phyloP scores from a whole-genome alignment of 2,888 invertebrate species.

The Diadegma fenestrale region DNA sequence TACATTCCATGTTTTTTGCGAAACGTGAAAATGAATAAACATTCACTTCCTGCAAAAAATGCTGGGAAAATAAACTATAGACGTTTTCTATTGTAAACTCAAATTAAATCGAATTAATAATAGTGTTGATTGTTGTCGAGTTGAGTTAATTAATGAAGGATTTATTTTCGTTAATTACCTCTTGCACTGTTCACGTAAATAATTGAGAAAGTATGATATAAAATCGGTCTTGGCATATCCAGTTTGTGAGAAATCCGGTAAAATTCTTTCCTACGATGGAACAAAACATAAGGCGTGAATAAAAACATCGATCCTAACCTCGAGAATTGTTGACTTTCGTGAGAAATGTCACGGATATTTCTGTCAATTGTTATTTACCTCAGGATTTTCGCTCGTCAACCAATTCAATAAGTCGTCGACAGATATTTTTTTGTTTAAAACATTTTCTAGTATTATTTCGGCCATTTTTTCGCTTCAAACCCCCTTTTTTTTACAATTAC shows the following conservation, averaged over 20 bases:
- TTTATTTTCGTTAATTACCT: conserved; percentile 69
- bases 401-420: conserved; percentile 73
- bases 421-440: conserved; percentile 72
- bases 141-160: not conserved
- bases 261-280: conserved; percentile 59
- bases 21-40: no score
- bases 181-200: conserved; percentile 74
- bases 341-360: not conserved
- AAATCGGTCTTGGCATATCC: conserved; percentile 73
- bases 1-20: no score
- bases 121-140: not conserved
- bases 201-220: conserved; percentile 75
- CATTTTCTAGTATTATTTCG: conserved; percentile 71
- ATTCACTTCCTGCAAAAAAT: no score
- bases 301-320: conserved; percentile 39
- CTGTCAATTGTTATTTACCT: conserved; percentile 69
- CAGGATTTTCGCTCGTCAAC: conserved; percentile 72
- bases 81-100: not conserved
- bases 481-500: not conserved
- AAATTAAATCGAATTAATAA: not conserved
- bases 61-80: no score
- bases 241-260: conserved; percentile 62
- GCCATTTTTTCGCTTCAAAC: conserved; percentile 69
- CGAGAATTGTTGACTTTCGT: conserved; percentile 2
- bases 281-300: conserved; percentile 10